phyloP scores from a whole-genome alignment of 1,140 invertebrate genomes.

The Drosophila setifemur region DNA sequence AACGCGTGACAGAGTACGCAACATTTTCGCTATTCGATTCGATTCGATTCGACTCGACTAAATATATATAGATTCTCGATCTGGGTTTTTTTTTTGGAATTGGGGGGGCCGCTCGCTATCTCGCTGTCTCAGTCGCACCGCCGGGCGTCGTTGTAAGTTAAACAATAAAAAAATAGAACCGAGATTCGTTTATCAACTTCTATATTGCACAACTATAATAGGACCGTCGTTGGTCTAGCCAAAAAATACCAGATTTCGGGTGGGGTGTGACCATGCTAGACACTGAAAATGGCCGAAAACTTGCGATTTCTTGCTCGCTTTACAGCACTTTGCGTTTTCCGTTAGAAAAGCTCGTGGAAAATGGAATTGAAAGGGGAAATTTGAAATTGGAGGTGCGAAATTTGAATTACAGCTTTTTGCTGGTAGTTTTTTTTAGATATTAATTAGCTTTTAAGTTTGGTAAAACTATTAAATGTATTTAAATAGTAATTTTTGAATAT shows the following conservation, averaged over 20 bases:
- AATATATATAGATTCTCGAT: slow-evolving; percentile 1
- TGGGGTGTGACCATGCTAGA: background rate
- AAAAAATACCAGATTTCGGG: background rate
- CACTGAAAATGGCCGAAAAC: background rate
- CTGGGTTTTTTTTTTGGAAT: no score
- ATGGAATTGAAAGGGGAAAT: background rate
- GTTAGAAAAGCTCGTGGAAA: slow-evolving; percentile 22
- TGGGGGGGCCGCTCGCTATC: slow-evolving; percentile 2
- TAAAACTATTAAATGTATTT: no score
- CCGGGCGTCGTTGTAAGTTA: slow-evolving; percentile 42
- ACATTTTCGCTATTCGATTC: slow-evolving; percentile 56
- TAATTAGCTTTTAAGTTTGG: no score
- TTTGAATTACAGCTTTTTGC: no score
- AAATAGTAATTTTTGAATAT: no score
- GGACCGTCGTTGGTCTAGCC: background rate
- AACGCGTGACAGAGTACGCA: slow-evolving; percentile 75
- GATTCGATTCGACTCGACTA: slow-evolving; percentile 13
- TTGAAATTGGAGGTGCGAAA: no score
- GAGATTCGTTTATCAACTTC: slow-evolving; percentile 32
- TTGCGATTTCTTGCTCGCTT: slow-evolving; percentile 40
- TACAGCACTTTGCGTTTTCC: background rate
- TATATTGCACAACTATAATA: slow-evolving; percentile 32
- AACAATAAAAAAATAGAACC: slow-evolving; percentile 37
- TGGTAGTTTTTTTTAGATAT: no score
- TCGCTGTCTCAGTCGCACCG: slow-evolving; percentile 29